Evolutionary conservation across 1,140 invertebrate species (phyloP), one percentile per base, ranked within the genome.

Genomic region (Eriosoma lanigerum): DNA sequence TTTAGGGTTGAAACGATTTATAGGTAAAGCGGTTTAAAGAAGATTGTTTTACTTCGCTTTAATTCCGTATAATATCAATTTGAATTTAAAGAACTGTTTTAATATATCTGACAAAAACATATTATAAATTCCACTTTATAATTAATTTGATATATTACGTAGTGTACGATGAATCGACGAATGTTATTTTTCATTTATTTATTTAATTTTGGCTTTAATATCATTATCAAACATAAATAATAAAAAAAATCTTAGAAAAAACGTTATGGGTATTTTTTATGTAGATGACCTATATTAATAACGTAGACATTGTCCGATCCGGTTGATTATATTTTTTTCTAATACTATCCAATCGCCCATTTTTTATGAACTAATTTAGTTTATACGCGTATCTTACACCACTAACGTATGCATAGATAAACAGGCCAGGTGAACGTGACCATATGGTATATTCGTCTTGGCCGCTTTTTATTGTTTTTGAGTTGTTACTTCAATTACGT

Each of bases 391-490:
- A 5, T 13, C 29, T 9, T 13, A 15, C 54, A n/a, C 24, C 44
- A 9, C 72, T 26, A 24, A 56, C 32, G 56, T 60, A 29, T n/a
- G 26, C 24, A 52, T 48, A 48, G 68, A 52, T 72, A 72, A 72
- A 62, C 54, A 62, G 21, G 56, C 75, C 75, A 78, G 75, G 75
- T 78, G 75, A 62, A 78, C 21, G 29, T 0, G 38, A 44, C 38
- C 75, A 78, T 78, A 78, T 78, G 75, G 75, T 78, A 56, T 48
- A 78, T 78, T 78, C 75, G 75, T 78, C 75, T 78, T 78, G 56
- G 75, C 24, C 6, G 75, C 32, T 56, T 46, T 78, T 62, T 78
- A 62, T 29, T 52, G 64, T 72, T 72, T 72, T 72, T 32, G 1
- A 32, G 56, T 15, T 38, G 56, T 44, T 13, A 38, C 32, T 60